phyloP scores from a whole-genome alignment of 2,113 vertebrate genomes.

The Cyprinus carpio region DNA sequence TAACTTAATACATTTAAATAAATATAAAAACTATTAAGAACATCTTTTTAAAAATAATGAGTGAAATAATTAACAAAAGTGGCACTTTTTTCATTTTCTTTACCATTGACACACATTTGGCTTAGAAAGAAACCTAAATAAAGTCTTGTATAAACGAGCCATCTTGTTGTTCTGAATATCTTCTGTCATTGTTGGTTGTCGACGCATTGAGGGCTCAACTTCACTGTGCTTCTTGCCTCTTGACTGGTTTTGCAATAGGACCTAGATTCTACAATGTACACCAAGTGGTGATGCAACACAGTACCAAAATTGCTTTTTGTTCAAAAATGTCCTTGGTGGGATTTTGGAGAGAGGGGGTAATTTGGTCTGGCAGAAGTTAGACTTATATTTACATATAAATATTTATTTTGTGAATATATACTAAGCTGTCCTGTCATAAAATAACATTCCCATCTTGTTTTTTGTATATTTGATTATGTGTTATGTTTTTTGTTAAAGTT shows the following conservation, averaged over 20 bases:
- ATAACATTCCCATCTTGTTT: neutral
- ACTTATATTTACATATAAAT: neutral
- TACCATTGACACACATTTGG: neutral
- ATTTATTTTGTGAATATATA: neutral
- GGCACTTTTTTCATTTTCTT: no score
- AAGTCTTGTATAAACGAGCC: neutral
- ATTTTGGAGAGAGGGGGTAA: neutral
- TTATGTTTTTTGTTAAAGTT: no score
- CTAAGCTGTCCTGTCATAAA: neutral
- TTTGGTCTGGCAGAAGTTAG: neutral
- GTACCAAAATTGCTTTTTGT: neutral
- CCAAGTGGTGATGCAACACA: neutral
- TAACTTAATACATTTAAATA: neutral
- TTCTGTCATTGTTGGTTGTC: neutral
- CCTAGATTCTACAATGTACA: neutral
- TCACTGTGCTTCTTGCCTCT: neutral
- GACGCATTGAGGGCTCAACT: neutral
- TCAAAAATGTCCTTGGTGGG: neutral
- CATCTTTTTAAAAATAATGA: neutral
- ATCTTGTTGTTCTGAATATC: neutral
- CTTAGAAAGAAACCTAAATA: neutral
- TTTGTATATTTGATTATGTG: no score
- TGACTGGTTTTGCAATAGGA: neutral
- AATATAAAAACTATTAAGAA: neutral
- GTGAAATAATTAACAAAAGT: no score